phyloP scores from a whole-genome alignment of 2,113 vertebrate species.

The Sprattus sprattus region DNA sequence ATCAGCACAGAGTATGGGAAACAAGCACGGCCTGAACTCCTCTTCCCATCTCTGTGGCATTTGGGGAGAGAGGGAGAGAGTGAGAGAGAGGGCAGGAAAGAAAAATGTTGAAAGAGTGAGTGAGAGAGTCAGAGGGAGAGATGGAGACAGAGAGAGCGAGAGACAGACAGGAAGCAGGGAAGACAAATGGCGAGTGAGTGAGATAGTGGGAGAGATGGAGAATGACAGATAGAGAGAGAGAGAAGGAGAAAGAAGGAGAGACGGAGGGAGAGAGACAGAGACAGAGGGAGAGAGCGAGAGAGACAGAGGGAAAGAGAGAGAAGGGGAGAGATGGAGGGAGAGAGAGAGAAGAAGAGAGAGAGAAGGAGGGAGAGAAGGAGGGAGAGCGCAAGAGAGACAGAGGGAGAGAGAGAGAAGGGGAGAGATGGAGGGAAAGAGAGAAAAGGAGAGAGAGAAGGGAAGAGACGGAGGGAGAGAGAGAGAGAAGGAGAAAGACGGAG shows the following conservation, averaged over 20 bases:
- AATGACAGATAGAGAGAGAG: background rate
- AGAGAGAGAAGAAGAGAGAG: background rate
- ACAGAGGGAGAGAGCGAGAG: background rate
- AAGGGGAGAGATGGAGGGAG: background rate
- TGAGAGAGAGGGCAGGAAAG: background rate
- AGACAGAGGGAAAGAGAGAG: background rate
- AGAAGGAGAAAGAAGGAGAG: background rate
- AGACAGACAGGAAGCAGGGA: background rate
- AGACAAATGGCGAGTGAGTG: background rate
- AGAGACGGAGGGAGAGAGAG: background rate
- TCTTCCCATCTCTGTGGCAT: slow-evolving; percentile 13
- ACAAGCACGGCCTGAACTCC: slow-evolving; percentile 81
- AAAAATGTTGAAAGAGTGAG: background rate
- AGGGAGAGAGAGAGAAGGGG: background rate
- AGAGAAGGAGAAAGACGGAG: background rate
- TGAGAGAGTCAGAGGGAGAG: background rate
- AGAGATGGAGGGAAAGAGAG: background rate
- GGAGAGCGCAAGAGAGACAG: background rate
- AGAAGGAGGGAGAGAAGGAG: background rate
- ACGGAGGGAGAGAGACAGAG: background rate
- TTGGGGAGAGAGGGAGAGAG: slow-evolving; percentile 13
- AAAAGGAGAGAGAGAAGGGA: background rate
- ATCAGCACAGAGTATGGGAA: slow-evolving; percentile 86
- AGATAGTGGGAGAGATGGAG: background rate
- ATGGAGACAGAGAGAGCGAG: background rate